Base-by-base conservation (phyloP, 1,140 invertebrate species). In the Lysiphlebus fabarum region DNA sequence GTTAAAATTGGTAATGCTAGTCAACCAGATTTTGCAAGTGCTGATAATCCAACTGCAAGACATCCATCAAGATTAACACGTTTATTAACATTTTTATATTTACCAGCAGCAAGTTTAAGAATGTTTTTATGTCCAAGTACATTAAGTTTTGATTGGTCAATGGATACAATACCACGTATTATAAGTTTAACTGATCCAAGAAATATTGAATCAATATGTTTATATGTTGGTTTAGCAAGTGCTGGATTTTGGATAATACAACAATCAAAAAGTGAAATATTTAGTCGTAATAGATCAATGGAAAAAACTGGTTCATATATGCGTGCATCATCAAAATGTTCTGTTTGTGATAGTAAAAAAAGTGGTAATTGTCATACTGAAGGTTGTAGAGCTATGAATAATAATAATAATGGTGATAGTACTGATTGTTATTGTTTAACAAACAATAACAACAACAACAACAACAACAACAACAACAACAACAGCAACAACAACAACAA, bases 131-230 rank as follows among this genome's bases (percentile, higher is more conserved):
- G 85, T 67, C 94, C 94, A 7, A 84, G 85, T 62, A 85, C 86
- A 48, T 78, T 97, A 36, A 94, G 92, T 72, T 96, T 95, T 74
- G 94, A 97, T 72, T 97, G 94, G 94, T 93, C 92, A 5, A 96
- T 96, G 94, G 93, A 94, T 65, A 87, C 93, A 1, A 87, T 97
- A 64, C 91, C 93, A 1, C 81, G 90, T 54, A 84, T 97, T 59
- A 86, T 83, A 1, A 83, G 84, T 6, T 51, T 92, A 5, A 80
- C 82, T 57, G 94, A 97, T 76, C 71, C 82, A 0, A 80, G 93
- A 51, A 95, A 94, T 71, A 68, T 90, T 6, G 78, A 86, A 43
- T 85, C 89, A 1, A 64, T 88, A 7, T 73, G 85, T 9, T 88
- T 96, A 58, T 96, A 95, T 71, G 72, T 79, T 1, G 67, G 79